Percentiles rank a stretch among this genome's conserved stretches.
These are phyloP conservation scores for Brachypodius melanocephalos DNA, from an alignment of 2,113 vertebrate species.

Conservation along the genomic window DNA sequence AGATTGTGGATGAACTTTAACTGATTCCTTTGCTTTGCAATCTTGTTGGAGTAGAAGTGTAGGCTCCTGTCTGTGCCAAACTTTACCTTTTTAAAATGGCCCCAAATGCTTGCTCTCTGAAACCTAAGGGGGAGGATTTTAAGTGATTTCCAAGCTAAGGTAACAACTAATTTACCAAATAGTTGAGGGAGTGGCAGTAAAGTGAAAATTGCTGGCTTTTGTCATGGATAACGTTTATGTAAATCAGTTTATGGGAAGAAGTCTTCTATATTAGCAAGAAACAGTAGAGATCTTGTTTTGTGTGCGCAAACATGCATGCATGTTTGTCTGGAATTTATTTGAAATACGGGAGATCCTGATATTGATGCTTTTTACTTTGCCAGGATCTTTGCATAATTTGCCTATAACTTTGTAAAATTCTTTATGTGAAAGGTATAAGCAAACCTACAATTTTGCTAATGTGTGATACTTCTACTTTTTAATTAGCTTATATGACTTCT, in stretches of 20 bases:
- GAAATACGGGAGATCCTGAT: background rate
- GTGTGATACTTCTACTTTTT: background rate
- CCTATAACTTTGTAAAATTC: background rate
- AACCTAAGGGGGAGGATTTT: background rate
- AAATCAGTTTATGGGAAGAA: background rate
- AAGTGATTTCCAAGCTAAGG: background rate
- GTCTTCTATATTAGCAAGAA: background rate
- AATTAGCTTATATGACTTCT: background rate
- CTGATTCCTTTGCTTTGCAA: background rate
- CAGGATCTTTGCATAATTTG: background rate
- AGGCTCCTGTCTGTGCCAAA: background rate
- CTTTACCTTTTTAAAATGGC: background rate
- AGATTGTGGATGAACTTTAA: constrained; percentile 13
- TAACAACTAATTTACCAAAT: background rate
- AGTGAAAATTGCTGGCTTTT: background rate
- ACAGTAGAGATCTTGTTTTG: background rate
- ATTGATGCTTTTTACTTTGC: background rate
- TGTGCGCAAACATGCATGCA: background rate
- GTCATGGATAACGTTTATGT: background rate
- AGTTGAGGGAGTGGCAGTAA: background rate
- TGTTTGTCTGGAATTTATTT: background rate
- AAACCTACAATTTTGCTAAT: background rate
- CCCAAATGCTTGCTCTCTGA: background rate
- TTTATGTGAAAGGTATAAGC: background rate
- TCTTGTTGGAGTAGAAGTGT: background rate